phyloP scores from a whole-genome alignment of 2,888 invertebrate genomes.

The Volucella zonaria region DNA sequence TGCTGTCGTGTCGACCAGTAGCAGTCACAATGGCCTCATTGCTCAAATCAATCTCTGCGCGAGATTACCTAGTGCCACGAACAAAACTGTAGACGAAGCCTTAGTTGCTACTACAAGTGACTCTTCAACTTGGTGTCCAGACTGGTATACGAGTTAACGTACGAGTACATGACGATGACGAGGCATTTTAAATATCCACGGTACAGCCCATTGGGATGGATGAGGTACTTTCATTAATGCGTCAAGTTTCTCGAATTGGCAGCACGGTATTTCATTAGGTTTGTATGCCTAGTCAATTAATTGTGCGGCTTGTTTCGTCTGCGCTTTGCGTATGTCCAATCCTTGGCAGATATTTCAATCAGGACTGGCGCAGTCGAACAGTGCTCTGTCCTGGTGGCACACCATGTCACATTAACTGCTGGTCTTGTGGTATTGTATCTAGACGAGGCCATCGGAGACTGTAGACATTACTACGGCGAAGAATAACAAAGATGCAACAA shows the following conservation, averaged over 20 bases:
- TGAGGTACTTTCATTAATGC: constrained; percentile 68
- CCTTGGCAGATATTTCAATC: constrained; percentile 69
- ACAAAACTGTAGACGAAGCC: background rate
- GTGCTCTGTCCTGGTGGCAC: constrained; percentile 42
- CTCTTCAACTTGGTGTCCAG: background rate
- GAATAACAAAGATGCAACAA: constrained; percentile 59
- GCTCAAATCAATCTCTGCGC: constrained; percentile 57
- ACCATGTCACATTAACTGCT: constrained; percentile 35
- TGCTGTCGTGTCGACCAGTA: constrained; percentile 25
- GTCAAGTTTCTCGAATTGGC: constrained; percentile 69
- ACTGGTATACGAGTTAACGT: background rate
- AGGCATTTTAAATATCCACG: constrained; percentile 52
- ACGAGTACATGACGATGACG: constrained; percentile 35
- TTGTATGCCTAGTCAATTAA: constrained; percentile 66
- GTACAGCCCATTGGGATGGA: constrained; percentile 15
- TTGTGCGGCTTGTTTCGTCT: constrained; percentile 55
- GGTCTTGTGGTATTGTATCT: constrained; percentile 28
- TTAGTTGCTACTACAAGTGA: background rate
- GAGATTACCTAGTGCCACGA: constrained; percentile 31
- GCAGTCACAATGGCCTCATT: constrained; percentile 30
- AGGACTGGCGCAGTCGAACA: constrained; percentile 19
- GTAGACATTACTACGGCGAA: constrained; percentile 33
- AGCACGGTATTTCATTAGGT: constrained; percentile 67
- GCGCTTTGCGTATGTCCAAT: constrained; percentile 61
- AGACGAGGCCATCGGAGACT: constrained; percentile 28